Conservation (phyloP, 2,797 vertebrate species). For the Discoglossus pictus region DNA sequence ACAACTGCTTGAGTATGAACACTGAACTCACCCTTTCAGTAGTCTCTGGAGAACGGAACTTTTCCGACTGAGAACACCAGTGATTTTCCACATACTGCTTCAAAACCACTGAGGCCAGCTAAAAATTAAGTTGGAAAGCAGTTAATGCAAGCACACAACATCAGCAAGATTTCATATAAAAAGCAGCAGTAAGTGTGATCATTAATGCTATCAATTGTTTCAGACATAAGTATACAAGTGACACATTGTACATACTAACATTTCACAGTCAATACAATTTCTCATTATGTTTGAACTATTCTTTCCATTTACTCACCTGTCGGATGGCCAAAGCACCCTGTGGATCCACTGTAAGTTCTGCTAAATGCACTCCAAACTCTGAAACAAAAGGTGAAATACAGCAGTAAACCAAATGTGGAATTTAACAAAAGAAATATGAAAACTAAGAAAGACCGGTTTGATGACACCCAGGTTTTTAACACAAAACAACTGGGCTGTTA, state of each 20-base stretch:
- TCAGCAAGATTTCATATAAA: no score
- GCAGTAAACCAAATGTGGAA: no score
- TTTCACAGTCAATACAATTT: background rate
- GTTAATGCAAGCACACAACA: no score
- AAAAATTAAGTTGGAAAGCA: constrained; percentile 37
- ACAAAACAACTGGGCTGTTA: no score
- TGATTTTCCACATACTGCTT: constrained; percentile 99
- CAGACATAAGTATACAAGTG: no score
- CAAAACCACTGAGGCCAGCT: constrained; percentile 95
- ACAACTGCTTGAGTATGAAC: background rate
- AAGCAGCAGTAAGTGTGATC: no score
- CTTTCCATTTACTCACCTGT: constrained; percentile 93
- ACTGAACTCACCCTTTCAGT: constrained; percentile 86
- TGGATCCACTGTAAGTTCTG: constrained; percentile 94
- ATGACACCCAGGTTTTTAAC: no score
- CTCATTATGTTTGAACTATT: no score
- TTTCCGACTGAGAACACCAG: constrained; percentile 97
- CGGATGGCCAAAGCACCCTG: constrained; percentile 94
- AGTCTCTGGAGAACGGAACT: constrained; percentile 94
- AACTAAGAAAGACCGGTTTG: no score
- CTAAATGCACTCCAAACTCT: constrained; percentile 98
- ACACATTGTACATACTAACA: background rate
- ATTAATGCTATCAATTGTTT: no score
- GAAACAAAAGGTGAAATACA: constrained; percentile 44
- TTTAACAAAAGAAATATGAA: no score